phyloP scores from a whole-genome alignment of 1,140 invertebrate genomes.

The Coelopa frigida region DNA sequence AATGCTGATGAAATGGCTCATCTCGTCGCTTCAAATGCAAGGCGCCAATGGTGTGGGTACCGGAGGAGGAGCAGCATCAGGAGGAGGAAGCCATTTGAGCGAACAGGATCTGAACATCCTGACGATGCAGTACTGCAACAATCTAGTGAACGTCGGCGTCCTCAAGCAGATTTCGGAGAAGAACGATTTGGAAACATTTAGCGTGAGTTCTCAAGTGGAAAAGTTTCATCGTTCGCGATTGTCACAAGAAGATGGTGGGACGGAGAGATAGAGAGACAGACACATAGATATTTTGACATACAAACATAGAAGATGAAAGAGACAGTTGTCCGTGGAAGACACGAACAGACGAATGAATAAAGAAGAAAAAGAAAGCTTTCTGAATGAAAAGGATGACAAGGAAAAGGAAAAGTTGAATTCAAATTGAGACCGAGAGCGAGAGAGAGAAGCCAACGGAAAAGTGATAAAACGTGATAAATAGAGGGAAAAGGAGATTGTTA shows the following conservation, averaged over 20 bases:
- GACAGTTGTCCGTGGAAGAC: not conserved
- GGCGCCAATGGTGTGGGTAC: too few species aligned
- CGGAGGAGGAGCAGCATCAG: too few species aligned
- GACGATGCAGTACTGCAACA: slow-evolving; percentile 74
- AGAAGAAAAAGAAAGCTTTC: slow-evolving; percentile 3
- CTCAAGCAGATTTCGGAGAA: slow-evolving; percentile 59
- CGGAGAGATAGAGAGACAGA: not conserved
- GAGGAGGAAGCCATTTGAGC: slow-evolving; percentile 51
- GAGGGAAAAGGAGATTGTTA: too few species aligned
- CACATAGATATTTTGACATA: not conserved
- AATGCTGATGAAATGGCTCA: slow-evolving; percentile 83
- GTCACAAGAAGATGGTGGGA: too few species aligned
- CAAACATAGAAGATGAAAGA: not conserved
- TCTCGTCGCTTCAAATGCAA: slow-evolving; percentile 67
- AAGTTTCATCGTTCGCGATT: too few species aligned
- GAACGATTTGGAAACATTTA: slow-evolving; percentile 56
- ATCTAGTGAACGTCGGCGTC: slow-evolving; percentile 82
- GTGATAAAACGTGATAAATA: too few species aligned
- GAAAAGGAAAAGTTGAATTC: too few species aligned
- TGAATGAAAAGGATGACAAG: not conserved
- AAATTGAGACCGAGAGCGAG: too few species aligned
- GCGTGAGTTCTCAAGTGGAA: slow-evolving; percentile 52
- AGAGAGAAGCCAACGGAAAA: too few species aligned
- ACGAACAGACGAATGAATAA: not conserved
- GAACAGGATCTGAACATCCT: slow-evolving; percentile 67